phyloP scores from a whole-genome alignment of 2,113 vertebrate genomes.

The Platichthys stellatus region DNA sequence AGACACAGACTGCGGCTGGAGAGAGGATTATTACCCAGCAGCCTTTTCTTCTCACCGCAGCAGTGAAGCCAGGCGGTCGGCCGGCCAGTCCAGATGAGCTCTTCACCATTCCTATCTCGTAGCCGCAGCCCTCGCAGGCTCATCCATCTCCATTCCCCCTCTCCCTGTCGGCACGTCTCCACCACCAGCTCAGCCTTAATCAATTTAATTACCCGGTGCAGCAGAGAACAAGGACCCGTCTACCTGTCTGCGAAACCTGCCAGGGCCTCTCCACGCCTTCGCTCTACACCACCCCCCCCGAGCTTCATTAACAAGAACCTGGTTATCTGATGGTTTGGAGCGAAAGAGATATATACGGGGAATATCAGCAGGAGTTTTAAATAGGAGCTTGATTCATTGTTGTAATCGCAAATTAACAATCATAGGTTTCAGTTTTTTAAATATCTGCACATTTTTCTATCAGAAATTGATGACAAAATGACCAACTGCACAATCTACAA shows the following conservation, averaged over 20 bases:
- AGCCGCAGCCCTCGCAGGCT: conserved; percentile 63
- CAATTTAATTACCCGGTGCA: conserved; percentile 68
- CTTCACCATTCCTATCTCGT: conserved; percentile 74
- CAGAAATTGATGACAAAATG: too few relatives aligned
- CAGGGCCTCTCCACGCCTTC: not conserved
- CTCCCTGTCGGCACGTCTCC: conserved; percentile 54
- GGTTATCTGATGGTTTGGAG: conserved; percentile 8
- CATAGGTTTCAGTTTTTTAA: not conserved
- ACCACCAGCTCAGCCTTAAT: conserved; percentile 64
- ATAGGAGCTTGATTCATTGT: not conserved
- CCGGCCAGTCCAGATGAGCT: conserved; percentile 45
- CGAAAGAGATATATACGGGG: not conserved
- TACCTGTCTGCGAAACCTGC: conserved; percentile 50
- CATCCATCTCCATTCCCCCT: conserved; percentile 75
- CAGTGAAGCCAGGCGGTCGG: not conserved
- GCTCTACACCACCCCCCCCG: not conserved
- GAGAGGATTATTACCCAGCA: conserved; percentile 26
- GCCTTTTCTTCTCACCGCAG: conserved; percentile 44
- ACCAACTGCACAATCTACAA: too few relatives aligned
- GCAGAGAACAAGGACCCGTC: conserved; percentile 54
- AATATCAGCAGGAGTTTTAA: not conserved
- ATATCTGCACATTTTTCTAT: not conserved
- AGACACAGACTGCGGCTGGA: conserved; percentile 7
- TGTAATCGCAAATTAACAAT: not conserved
- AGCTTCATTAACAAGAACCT: conserved; percentile 7